phyloP scores from a whole-genome alignment of 2,113 vertebrate species.

The Lepus americanus region DNA sequence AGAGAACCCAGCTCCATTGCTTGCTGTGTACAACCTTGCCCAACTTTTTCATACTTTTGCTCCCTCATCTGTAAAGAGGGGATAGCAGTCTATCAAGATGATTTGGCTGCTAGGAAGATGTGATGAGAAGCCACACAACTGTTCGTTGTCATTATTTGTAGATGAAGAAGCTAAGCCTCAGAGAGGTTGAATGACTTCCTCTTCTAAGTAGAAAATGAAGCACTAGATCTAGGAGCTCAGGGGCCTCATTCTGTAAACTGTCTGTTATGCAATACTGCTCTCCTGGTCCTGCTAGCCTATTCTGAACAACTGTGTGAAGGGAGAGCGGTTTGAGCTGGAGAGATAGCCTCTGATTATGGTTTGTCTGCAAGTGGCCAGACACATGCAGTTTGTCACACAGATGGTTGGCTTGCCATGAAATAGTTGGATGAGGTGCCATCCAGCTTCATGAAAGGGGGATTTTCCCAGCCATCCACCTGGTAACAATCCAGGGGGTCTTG shows the following conservation, averaged over 20 bases:
- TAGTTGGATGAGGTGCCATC: neutral
- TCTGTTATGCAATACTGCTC: too few relatives aligned
- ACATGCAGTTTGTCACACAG: neutral
- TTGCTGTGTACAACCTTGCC: neutral
- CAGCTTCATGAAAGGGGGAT: neutral
- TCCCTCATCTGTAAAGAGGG: neutral
- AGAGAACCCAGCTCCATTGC: neutral
- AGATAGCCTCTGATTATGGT: neutral
- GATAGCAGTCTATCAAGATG: neutral
- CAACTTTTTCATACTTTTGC: neutral
- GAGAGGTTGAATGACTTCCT: neutral
- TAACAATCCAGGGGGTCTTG: neutral
- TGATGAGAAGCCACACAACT: neutral
- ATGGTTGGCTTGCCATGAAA: neutral
- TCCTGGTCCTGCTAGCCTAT: neutral
- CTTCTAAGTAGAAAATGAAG: neutral
- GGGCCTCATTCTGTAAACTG: neutral
- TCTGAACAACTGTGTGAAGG: neutral
- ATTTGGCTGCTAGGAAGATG: neutral
- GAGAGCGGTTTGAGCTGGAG: neutral
- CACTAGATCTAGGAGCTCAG: neutral
- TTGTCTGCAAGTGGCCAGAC: neutral
- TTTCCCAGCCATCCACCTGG: conserved; percentile 4
- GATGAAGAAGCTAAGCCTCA: conserved; percentile 18
- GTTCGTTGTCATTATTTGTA: neutral